These are phyloP conservation scores for Scelioninae gen. 2 DNA, from an alignment of 2,888 invertebrate species.

Conservation along the genomic window DNA sequence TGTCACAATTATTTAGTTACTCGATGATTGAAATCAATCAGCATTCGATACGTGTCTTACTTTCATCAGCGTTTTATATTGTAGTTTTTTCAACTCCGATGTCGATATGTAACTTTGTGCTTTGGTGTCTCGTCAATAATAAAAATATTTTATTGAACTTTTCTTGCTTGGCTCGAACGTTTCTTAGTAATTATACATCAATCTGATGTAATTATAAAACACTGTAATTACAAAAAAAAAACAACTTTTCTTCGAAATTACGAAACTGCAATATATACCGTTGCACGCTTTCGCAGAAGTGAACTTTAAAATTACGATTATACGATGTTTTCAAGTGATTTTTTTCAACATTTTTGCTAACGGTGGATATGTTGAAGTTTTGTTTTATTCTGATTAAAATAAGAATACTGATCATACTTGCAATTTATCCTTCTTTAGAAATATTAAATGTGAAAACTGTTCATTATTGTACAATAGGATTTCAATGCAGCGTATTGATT, in stretches of 20 bases:
- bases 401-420: no score
- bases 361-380: not conserved
- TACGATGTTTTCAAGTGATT: not conserved
- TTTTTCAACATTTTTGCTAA: not conserved
- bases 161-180: slow-evolving; percentile 1
- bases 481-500: no score
- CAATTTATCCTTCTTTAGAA: no score
- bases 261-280: slow-evolving; percentile 23
- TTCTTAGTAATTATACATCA: slow-evolving; percentile 40
- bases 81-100: no score
- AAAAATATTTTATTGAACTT: slow-evolving; percentile 15
- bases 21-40: no score
- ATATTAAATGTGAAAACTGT: no score
- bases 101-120: no score
- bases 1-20: slow-evolving; percentile 13
- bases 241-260: slow-evolving; percentile 42
- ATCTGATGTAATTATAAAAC: slow-evolving; percentile 24
- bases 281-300: slow-evolving; percentile 33
- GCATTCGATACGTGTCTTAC: no score
- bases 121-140: no score
- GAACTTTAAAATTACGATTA: slow-evolving; percentile 9
- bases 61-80: no score
- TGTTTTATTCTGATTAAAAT: not conserved
- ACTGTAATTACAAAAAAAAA: slow-evolving; percentile 24
- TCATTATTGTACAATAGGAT: no score